These are phyloP conservation scores for Montipora capitata DNA, from an alignment of 92 coral and sea anemone species.

Conservation along the genomic window DNA sequence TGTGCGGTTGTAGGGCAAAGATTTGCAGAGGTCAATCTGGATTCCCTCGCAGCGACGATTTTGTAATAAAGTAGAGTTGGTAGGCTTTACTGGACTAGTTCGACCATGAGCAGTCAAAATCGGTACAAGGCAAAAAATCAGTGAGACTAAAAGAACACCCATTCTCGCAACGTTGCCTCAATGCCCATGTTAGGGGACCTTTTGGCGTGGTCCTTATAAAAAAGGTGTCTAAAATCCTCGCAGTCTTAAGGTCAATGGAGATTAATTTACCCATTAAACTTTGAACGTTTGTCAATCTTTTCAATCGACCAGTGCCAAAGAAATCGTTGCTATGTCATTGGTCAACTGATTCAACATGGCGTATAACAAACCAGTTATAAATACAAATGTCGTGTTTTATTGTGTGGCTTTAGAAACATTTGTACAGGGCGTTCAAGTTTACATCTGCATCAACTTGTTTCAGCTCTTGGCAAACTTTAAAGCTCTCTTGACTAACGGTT, in stretches of 20 bases:
- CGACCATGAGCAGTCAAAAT: neutral
- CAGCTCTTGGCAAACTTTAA: too few relatives aligned
- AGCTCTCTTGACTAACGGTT: too few relatives aligned
- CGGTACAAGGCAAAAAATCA: slow-evolving; percentile 8
- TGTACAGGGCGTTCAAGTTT: too few relatives aligned
- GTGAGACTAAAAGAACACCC: neutral
- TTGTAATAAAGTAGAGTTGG: neutral
- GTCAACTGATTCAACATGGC: too few relatives aligned
- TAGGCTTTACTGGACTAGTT: slow-evolving; percentile 4
- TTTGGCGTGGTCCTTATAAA: neutral
- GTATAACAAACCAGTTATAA: too few relatives aligned
- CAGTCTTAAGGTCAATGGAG: neutral
- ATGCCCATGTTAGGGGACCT: neutral
- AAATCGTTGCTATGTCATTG: neutral
- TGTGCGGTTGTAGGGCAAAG: slow-evolving; percentile 64
- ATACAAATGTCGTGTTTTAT: too few relatives aligned
- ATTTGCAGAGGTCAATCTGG: slow-evolving; percentile 46
- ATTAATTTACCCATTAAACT: slow-evolving; percentile 1
- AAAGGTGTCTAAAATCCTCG: too few relatives aligned
- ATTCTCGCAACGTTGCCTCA: neutral
- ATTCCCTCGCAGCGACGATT: slow-evolving; percentile 32
- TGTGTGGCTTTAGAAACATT: too few relatives aligned
- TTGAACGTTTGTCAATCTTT: neutral
- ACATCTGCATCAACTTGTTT: too few relatives aligned
- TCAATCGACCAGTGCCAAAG: slow-evolving; percentile 15